Percentiles rank a stretch among this genome's conserved stretches.
These are phyloP conservation scores for Gallinago nigripennis DNA, from an alignment of 2,797 vertebrate genomes.

Conservation along the genomic window DNA sequence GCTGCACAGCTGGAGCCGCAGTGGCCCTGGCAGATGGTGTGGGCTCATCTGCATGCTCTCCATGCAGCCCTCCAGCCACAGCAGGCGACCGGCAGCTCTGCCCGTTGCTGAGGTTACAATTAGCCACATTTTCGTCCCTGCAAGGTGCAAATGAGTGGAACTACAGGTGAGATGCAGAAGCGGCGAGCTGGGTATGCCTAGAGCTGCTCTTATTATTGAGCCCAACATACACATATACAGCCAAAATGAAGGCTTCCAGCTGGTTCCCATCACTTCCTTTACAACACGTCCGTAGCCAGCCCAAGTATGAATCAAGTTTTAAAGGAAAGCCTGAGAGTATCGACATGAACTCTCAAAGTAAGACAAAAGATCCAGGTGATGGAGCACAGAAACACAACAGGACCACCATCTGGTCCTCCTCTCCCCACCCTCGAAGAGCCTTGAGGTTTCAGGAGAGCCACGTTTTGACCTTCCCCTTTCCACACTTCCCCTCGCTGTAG, in stretches of 20 bases:
- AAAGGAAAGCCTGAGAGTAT: background rate
- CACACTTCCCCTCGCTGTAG: background rate
- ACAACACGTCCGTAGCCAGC: background rate
- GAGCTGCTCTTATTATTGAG: background rate
- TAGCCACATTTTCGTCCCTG: background rate
- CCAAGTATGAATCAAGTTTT: background rate
- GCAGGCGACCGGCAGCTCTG: background rate
- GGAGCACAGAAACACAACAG: background rate
- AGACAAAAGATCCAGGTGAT: background rate
- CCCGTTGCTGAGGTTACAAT: background rate
- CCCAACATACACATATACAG: background rate
- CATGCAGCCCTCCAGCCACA: background rate
- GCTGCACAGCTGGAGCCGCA: constrained; percentile 49
- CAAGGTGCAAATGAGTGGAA: background rate
- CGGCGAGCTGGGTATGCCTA: background rate
- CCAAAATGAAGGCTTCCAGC: background rate
- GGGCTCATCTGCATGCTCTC: constrained; percentile 45
- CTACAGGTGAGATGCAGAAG: background rate
- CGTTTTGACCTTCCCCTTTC: constrained; percentile 19
- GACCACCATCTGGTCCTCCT: background rate
- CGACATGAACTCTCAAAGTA: background rate
- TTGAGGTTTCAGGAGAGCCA: background rate
- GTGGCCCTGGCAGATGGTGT: constrained; percentile 49
- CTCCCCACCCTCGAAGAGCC: background rate
- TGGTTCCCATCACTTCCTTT: background rate